Conservation (phyloP, 2,888 invertebrate genomes). For the Amblyteles armatorius region DNA sequence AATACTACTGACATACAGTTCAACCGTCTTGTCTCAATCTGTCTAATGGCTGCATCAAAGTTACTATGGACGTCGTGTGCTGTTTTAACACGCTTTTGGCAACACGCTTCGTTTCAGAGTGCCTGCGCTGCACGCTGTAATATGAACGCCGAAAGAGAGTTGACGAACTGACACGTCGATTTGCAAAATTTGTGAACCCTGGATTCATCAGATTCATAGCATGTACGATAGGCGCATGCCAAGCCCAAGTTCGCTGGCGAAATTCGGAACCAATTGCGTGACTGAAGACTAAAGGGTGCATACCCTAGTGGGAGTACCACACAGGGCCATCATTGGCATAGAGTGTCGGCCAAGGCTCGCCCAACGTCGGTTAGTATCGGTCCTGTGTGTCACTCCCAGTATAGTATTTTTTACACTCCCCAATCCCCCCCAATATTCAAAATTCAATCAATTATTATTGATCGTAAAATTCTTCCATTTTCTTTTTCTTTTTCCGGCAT, state of each 20-base stretch:
- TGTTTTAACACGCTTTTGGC: no score
- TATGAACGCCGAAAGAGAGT: background rate
- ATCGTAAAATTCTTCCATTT: background rate
- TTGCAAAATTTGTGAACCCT: background rate
- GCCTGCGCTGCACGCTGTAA: no score
- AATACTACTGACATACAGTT: no score
- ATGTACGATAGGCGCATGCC: background rate
- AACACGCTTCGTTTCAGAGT: background rate
- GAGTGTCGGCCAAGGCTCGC: no score
- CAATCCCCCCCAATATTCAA: no score
- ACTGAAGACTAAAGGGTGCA: background rate
- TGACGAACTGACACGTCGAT: background rate
- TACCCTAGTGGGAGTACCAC: no score
- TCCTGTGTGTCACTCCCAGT: no score
- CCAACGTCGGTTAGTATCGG: no score
- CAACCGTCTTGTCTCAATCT: no score
- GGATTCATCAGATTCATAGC: background rate
- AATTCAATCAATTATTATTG: background rate
- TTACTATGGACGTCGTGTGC: background rate
- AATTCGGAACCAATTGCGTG: background rate
- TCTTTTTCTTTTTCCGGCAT: background rate
- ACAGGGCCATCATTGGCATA: no score
- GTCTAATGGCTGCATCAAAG: background rate
- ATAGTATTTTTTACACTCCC: no score
- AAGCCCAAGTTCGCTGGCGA: background rate